Evolutionary conservation across 2,888 invertebrate species (phyloP).

Genomic region (Geophilus truncorum): DNA sequence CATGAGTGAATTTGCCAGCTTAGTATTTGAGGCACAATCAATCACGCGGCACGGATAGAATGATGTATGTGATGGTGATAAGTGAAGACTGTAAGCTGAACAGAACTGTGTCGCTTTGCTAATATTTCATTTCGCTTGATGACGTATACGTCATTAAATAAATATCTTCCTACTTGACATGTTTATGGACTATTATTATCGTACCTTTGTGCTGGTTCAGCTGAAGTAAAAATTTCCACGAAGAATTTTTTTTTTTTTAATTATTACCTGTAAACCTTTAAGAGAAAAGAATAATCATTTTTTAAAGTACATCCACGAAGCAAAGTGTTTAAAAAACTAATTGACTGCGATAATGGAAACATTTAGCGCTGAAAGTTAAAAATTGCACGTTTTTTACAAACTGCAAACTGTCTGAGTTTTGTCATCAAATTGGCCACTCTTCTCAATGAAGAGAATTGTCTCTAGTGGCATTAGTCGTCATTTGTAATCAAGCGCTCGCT

Average conservation of each 20-base stretch:
- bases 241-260: neutral
- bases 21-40: constrained; percentile 27
- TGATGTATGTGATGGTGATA: constrained; percentile 25
- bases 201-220: neutral
- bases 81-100: constrained; percentile 27
- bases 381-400: neutral
- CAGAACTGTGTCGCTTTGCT: constrained; percentile 18
- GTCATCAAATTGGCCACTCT: constrained; percentile 27
- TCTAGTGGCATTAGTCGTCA: constrained; percentile 21
- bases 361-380: constrained; percentile 12
- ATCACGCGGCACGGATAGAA: constrained; percentile 22
- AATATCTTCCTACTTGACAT: constrained; percentile 7
- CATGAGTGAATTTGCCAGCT: constrained; percentile 27
- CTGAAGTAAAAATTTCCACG: neutral
- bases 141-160: constrained; percentile 22
- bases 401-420: neutral
- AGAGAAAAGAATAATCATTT: neutral
- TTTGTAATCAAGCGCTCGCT: constrained; percentile 21
- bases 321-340: neutral
- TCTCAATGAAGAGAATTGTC: constrained; percentile 16
- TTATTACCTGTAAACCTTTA: neutral
- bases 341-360: neutral
- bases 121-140: constrained; percentile 19
- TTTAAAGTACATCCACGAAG: neutral
- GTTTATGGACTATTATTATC: constrained; percentile 2